Evolutionary conservation across 1,140 invertebrate genomes (phyloP).

Genomic region (Drosophila sucinea): DNA sequence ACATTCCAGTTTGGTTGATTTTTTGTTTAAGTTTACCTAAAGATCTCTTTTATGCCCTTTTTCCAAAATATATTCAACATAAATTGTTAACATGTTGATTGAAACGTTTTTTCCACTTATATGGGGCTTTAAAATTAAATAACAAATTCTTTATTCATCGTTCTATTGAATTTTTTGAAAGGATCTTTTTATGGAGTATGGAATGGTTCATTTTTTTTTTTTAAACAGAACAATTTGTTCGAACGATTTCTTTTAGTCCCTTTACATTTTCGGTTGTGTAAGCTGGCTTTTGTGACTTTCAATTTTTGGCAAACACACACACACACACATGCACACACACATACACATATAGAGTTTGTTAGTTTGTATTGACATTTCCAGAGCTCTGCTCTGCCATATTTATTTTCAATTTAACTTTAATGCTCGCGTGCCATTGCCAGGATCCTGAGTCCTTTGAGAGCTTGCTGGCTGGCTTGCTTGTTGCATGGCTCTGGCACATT

Average conservation of each 20-base stretch:
- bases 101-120: not conserved
- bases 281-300: slow-evolving; percentile 17
- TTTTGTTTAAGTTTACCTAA: not conserved
- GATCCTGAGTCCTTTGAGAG: slow-evolving; percentile 29
- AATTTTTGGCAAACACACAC: slow-evolving; percentile 14
- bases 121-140: not conserved
- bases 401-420: slow-evolving; percentile 77
- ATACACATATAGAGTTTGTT: slow-evolving; percentile 10
- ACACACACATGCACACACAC: slow-evolving; percentile 20
- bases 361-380: slow-evolving; percentile 65
- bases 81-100: not conserved
- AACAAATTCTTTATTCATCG: not conserved
- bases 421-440: slow-evolving; percentile 53
- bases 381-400: slow-evolving; percentile 53
- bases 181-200: not conserved
- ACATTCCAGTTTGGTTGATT: not conserved
- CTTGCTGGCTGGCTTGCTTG: slow-evolving; percentile 33
- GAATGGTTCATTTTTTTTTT: not conserved
- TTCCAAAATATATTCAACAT: not conserved
- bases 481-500: slow-evolving; percentile 65
- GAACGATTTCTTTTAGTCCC: not conserved
- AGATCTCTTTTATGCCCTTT: not conserved
- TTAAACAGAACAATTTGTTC: not conserved
- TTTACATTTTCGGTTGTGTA: not conserved
- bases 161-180: not conserved